Percentiles rank a stretch among this genome's conserved stretches.
phyloP scores from a whole-genome alignment of 2,113 vertebrate genomes.

The Chionis minor region DNA sequence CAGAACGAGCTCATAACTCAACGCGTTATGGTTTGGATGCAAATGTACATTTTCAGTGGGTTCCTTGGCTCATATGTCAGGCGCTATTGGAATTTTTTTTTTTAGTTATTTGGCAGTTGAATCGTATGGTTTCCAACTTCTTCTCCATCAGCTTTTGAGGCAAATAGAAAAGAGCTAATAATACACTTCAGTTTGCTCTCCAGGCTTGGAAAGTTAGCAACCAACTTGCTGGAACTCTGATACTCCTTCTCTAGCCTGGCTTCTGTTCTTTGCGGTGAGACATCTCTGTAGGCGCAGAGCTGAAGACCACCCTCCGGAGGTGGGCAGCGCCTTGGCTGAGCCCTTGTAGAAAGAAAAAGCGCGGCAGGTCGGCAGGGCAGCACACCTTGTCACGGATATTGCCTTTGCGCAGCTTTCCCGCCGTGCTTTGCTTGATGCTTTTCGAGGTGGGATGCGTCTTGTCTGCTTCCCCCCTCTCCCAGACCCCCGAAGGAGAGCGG shows the following conservation, averaged over 20 bases:
- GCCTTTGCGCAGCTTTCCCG: neutral
- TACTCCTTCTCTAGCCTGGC: neutral
- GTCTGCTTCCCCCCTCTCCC: neutral
- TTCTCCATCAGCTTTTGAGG: conserved; percentile 55
- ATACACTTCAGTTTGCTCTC: conserved; percentile 48
- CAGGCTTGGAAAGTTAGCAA: conserved; percentile 48
- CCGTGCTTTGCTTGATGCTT: neutral
- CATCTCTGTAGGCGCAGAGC: neutral
- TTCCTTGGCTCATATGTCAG: conserved; percentile 50
- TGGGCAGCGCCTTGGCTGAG: neutral
- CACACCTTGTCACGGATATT: neutral
- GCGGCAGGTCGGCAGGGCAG: neutral
- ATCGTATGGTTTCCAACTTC: conserved; percentile 46
- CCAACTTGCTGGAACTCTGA: conserved; percentile 19
- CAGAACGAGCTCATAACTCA: conserved; percentile 42
- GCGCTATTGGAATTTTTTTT: conserved; percentile 51
- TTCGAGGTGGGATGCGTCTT: neutral
- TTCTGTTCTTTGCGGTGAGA: neutral
- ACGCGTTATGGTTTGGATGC: conserved; percentile 47
- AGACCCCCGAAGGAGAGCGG: neutral
- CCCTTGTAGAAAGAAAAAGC: neutral
- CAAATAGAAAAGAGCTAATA: conserved; percentile 48
- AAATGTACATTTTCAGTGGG: conserved; percentile 55
- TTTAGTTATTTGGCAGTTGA: conserved; percentile 60
- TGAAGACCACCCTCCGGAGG: neutral